Evolutionary conservation across 2,113 vertebrate species (phyloP).

Genomic region (Sterna hirundo): DNA sequence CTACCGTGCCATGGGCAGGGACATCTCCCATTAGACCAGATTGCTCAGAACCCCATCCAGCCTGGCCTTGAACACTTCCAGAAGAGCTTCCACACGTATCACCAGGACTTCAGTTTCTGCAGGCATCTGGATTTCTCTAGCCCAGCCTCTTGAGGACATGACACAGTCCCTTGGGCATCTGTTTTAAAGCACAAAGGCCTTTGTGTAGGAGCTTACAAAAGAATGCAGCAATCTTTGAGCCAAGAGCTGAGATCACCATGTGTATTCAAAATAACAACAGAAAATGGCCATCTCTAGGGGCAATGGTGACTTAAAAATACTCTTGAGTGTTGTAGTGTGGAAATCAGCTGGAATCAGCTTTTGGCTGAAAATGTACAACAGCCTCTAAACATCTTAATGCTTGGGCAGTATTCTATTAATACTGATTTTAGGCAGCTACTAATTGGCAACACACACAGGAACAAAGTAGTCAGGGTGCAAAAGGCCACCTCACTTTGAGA

Average conservation of each 20-base stretch:
- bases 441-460: not conserved
- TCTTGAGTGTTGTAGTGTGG: not conserved
- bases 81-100: not conserved
- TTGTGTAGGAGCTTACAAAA: not conserved
- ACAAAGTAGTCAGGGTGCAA: not conserved
- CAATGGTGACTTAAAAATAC: not conserved
- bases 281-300: not conserved
- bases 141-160: not conserved
- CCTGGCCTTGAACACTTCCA: not conserved
- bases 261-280: not conserved
- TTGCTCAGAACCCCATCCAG: not conserved
- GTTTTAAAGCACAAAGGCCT: not conserved
- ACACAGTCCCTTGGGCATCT: not conserved
- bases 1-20: not conserved
- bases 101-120: not conserved
- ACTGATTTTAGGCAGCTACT: not conserved
- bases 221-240: not conserved
- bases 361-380: not conserved
- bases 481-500: not conserved
- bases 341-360: not conserved
- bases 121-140: not conserved
- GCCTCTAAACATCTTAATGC: not conserved
- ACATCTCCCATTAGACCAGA: not conserved
- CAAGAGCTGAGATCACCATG: conserved; percentile 26
- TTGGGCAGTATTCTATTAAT: not conserved